phyloP scores from a whole-genome alignment of 2,797 vertebrate genomes.

The Acropternis orthonyx region DNA sequence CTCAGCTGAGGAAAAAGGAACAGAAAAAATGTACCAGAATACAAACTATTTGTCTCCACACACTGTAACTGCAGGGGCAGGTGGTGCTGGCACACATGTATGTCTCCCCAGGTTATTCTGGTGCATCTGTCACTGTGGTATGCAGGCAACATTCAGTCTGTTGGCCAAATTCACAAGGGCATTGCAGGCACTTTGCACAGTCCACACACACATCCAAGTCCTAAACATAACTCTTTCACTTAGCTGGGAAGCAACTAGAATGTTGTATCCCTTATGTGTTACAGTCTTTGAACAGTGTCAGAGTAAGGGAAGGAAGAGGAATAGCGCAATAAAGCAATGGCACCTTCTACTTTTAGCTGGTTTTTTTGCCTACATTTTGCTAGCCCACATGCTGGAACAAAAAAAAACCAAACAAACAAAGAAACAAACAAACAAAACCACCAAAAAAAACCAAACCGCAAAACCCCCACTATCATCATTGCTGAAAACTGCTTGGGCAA shows the following conservation, averaged over 20 bases:
- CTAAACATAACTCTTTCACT: background rate
- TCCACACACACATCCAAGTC: background rate
- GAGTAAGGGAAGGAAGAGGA: background rate
- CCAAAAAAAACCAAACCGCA: fast-evolving
- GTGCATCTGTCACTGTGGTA: background rate
- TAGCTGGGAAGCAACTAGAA: background rate
- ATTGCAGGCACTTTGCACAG: background rate
- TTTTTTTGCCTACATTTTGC: background rate
- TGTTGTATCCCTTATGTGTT: background rate
- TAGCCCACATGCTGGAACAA: background rate
- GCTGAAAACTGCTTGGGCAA: background rate
- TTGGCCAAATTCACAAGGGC: background rate
- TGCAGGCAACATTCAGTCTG: background rate
- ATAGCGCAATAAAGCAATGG: background rate
- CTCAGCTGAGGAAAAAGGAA: background rate
- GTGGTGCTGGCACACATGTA: background rate
- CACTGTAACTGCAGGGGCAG: background rate
- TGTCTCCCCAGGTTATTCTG: background rate
- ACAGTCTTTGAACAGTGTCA: background rate
- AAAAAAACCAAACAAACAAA: too few species aligned
- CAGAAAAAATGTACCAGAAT: background rate
- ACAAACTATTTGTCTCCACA: background rate
- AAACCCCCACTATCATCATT: background rate
- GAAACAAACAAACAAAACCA: background rate
- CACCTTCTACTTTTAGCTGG: background rate